Conservation (phyloP, 2,797 vertebrate genomes). For the Pangasius larnaudii region DNA sequence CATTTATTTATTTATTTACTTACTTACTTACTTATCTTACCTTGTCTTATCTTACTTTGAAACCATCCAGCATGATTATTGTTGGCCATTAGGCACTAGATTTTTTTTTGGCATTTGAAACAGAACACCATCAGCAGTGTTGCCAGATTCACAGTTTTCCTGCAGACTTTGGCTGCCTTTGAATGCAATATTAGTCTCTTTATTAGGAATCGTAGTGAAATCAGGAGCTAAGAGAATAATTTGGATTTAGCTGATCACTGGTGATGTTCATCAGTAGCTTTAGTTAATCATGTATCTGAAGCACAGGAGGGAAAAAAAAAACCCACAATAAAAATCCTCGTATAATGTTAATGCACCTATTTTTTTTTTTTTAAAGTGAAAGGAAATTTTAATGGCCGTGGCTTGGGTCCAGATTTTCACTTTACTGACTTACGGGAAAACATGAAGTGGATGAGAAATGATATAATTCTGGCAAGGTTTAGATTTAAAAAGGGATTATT, state of each 20-base stretch:
- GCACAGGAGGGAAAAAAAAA: background rate
- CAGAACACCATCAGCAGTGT: background rate
- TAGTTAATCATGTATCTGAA: background rate
- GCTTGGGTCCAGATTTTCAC: slow-evolving; percentile 1
- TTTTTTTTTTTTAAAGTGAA: background rate
- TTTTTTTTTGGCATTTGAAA: too few relatives aligned
- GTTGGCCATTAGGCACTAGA: too few relatives aligned
- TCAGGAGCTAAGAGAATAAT: background rate
- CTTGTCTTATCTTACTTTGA: too few relatives aligned
- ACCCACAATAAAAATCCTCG: background rate
- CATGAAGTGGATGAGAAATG: background rate
- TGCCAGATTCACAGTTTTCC: background rate
- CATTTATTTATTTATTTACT: too few relatives aligned
- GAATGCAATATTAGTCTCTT: background rate
- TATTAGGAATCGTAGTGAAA: background rate
- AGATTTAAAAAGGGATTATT: background rate
- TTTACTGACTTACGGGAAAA: background rate
- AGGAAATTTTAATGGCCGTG: background rate
- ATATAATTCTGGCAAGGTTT: background rate
- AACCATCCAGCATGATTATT: too few relatives aligned
- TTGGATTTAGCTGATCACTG: background rate
- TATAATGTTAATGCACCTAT: background rate
- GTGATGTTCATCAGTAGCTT: background rate
- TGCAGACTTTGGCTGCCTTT: background rate
- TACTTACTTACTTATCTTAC: too few relatives aligned